Evolutionary conservation across 1,140 invertebrate species (phyloP).

Genomic region (Meloidogyne exigua): DNA sequence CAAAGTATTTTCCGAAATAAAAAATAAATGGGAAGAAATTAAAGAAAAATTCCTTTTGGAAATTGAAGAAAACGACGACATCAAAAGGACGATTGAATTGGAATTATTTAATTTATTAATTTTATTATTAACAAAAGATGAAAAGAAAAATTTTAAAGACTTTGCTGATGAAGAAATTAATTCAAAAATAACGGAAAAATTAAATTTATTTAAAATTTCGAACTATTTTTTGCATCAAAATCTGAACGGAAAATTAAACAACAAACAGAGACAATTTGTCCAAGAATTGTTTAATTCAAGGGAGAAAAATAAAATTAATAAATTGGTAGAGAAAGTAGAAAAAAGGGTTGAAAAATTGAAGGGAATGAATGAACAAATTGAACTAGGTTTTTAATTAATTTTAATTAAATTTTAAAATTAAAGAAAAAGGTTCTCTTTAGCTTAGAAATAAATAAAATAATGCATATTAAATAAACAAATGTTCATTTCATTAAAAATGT

Average conservation of each 20-base stretch:
- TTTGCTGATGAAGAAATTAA: not conserved
- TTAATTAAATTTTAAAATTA: too few species aligned
- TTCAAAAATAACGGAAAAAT: not conserved
- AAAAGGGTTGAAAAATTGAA: not conserved
- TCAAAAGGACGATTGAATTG: not conserved
- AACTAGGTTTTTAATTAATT: not conserved
- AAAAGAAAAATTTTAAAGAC: not conserved
- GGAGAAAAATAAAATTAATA: not conserved
- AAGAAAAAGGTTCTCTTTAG: too few species aligned
- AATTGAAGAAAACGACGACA: not conserved
- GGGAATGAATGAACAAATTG: not conserved
- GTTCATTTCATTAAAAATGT: too few species aligned
- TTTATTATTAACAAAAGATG: not conserved
- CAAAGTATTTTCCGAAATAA: not conserved
- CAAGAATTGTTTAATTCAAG: not conserved
- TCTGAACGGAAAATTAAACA: not conserved
- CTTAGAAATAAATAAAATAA: too few species aligned
- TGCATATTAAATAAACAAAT: too few species aligned
- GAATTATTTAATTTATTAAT: not conserved
- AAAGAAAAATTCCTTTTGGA: not conserved
- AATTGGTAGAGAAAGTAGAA: not conserved
- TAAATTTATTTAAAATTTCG: not conserved
- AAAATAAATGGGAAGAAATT: not conserved
- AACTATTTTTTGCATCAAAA: not conserved
- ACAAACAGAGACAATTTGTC: not conserved